Conservation (phyloP, 2,797 vertebrate species). For the Eleutherodactylus coqui region DNA sequence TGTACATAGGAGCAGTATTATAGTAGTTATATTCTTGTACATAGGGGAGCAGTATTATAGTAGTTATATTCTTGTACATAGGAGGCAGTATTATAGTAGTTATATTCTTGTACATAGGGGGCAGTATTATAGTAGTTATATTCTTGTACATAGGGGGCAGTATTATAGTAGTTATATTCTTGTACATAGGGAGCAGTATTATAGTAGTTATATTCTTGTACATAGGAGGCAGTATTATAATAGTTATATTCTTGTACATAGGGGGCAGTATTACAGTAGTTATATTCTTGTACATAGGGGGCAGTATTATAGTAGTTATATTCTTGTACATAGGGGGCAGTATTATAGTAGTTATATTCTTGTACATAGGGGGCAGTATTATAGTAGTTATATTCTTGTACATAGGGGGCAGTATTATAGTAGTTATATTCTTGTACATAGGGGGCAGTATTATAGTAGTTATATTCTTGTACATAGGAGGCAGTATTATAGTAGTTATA, state of each 20-base stretch:
- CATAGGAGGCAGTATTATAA: too few relatives aligned
- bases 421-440: background rate
- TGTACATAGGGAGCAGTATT: too few relatives aligned
- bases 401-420: background rate
- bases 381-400: too few relatives aligned
- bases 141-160: background rate
- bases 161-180: background rate
- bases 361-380: too few relatives aligned
- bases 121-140: constrained; percentile 1
- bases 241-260: too few relatives aligned
- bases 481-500: background rate
- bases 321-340: too few relatives aligned
- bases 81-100: background rate
- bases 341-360: too few relatives aligned
- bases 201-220: too few relatives aligned
- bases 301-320: too few relatives aligned
- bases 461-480: background rate
- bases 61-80: constrained; percentile 1
- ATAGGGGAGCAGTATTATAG: background rate
- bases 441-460: background rate
- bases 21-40: background rate
- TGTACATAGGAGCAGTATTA: background rate
- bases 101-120: background rate
- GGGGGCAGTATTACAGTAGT: too few relatives aligned
- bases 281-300: too few relatives aligned